Evolutionary conservation across 2,888 invertebrate species (phyloP).

Genomic region (Cerastoderma edule): DNA sequence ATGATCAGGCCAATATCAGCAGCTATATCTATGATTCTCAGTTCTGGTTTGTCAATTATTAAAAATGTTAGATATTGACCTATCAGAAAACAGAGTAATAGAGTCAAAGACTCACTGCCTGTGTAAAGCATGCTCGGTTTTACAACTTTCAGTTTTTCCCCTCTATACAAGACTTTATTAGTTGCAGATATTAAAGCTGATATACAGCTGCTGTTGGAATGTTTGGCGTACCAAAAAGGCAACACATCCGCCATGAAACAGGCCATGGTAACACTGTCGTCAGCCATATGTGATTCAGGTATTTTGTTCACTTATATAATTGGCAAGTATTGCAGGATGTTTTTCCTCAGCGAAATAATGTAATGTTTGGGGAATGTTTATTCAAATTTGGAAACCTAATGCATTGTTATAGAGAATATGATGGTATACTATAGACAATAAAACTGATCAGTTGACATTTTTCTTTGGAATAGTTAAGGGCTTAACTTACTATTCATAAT

Average conservation of each 20-base stretch:
- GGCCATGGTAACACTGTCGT: constrained; percentile 67
- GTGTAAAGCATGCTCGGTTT: no score
- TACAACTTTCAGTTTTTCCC: no score
- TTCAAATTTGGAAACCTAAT: background rate
- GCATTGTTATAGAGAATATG: background rate
- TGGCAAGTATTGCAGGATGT: background rate
- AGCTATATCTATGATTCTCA: no score
- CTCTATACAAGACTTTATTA: no score
- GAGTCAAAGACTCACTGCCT: no score
- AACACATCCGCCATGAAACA: constrained; percentile 67
- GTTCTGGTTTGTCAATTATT: no score
- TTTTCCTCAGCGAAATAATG: background rate
- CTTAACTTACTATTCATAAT: no score
- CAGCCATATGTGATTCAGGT: constrained; percentile 44
- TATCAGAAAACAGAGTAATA: no score
- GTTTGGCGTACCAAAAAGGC: constrained; percentile 73
- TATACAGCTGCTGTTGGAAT: constrained; percentile 72
- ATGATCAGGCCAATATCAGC: no score
- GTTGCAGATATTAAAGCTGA: constrained; percentile 73
- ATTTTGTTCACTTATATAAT: constrained; percentile 6
- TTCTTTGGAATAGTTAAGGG: no score
- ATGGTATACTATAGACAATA: background rate
- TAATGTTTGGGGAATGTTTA: background rate
- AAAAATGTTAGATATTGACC: no score
- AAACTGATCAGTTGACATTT: no score